Evolutionary conservation across 1,140 invertebrate species (phyloP).

Genomic region (Pseudomyrmex gracilis): DNA sequence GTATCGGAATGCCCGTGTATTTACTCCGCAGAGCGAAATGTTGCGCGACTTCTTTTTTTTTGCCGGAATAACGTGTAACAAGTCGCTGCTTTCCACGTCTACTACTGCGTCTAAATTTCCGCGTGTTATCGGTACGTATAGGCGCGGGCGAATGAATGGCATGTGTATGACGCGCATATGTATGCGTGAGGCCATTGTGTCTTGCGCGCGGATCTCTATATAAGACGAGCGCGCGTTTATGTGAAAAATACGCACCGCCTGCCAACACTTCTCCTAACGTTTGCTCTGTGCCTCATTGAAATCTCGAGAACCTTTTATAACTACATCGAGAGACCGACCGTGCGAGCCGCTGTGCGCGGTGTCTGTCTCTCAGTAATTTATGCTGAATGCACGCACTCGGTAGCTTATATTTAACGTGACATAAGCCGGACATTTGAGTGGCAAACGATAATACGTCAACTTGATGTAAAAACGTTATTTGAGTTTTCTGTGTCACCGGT

Average conservation of each 20-base stretch:
- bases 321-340: constrained; percentile 6
- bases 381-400: constrained; percentile 40
- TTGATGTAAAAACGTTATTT: constrained; percentile 47
- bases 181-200: constrained; percentile 38
- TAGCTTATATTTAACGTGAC: constrained; percentile 41
- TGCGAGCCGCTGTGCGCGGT: neutral
- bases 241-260: constrained; percentile 17
- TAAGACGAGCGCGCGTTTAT: constrained; percentile 37
- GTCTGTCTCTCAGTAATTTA: constrained; percentile 41
- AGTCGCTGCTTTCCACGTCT: neutral
- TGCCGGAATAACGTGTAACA: neutral
- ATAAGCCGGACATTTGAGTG: constrained; percentile 27
- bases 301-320: constrained; percentile 53
- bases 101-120: constrained; percentile 7
- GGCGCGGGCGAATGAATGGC: constrained; percentile 27
- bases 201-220: neutral
- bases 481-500: constrained; percentile 9
- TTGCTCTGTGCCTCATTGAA: constrained; percentile 46
- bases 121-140: neutral
- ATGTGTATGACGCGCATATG: neutral
- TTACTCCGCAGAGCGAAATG: neutral
- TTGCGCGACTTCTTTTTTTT: constrained; percentile 9
- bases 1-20: constrained; percentile 3
- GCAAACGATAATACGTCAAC: constrained; percentile 28
- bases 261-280: constrained; percentile 28